Evolutionary conservation across 2,113 vertebrate species (phyloP).

Genomic region (Pedionomus torquatus): DNA sequence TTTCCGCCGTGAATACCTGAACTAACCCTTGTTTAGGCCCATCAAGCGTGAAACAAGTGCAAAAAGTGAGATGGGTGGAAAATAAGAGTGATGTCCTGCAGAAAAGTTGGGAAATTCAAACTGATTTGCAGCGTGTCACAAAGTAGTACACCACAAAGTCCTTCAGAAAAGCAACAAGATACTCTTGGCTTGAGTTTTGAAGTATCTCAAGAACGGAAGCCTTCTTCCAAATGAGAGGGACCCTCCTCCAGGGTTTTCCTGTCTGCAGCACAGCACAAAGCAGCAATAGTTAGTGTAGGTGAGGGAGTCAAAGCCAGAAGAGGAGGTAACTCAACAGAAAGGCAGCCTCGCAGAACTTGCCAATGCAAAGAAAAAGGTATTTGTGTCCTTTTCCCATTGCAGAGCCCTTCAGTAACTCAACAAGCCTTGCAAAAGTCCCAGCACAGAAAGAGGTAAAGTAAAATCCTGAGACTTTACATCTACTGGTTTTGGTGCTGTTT

Average conservation of each 20-base stretch:
- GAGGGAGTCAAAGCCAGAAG: background rate
- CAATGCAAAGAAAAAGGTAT: background rate
- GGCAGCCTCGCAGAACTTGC: background rate
- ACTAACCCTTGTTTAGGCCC: accelerated
- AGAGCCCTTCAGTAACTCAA: background rate
- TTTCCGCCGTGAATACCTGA: accelerated
- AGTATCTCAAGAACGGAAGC: background rate
- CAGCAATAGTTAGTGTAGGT: accelerated
- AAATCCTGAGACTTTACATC: background rate
- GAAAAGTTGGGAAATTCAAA: background rate
- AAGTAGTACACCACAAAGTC: background rate
- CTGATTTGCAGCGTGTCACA: accelerated
- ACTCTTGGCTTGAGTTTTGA: background rate
- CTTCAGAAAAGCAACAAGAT: background rate
- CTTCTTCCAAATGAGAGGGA: background rate
- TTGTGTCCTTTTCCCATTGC: background rate
- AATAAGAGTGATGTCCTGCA: accelerated
- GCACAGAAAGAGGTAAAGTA: background rate
- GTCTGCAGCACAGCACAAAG: accelerated
- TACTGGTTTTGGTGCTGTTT: background rate
- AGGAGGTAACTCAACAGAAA: background rate
- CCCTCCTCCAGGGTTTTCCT: background rate
- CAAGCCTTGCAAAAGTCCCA: background rate
- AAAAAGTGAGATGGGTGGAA: background rate
- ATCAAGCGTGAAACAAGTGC: no score